Evolutionary conservation across 1,140 invertebrate species (phyloP).

Genomic region (Drosophila willistoni): DNA sequence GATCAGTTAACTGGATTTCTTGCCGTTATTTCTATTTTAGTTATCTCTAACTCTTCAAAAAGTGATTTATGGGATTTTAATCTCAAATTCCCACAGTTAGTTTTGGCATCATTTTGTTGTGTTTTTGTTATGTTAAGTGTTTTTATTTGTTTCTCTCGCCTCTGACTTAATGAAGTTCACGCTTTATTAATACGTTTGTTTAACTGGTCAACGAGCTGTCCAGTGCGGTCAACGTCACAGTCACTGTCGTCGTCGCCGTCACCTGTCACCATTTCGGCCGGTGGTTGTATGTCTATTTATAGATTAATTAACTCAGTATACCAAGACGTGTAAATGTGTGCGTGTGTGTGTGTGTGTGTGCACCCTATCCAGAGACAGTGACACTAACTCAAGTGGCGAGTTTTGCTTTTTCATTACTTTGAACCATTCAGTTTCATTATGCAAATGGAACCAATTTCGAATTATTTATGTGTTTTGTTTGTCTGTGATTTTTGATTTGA

Average conservation of each 20-base stretch:
- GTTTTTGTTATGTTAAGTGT: slow-evolving; percentile 50
- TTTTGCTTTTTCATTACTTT: neutral
- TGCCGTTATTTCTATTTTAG: slow-evolving; percentile 51
- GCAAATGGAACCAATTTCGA: neutral
- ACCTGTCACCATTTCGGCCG: slow-evolving; percentile 35
- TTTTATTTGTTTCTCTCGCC: slow-evolving; percentile 48
- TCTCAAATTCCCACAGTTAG: slow-evolving; percentile 45
- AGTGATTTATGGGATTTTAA: slow-evolving; percentile 62
- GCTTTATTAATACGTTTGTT: slow-evolving; percentile 54
- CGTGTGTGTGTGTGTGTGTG: neutral
- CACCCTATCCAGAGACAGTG: neutral
- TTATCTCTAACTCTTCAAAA: slow-evolving; percentile 25
- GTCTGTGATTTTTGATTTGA: neutral
- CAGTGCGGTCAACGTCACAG: slow-evolving; percentile 16
- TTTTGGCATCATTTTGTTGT: slow-evolving; percentile 20
- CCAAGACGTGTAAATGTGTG: neutral
- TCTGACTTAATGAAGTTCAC: slow-evolving; percentile 63
- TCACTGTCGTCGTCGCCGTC: slow-evolving; percentile 16
- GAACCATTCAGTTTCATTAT: slow-evolving; percentile 3
- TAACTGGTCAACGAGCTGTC: slow-evolving; percentile 38
- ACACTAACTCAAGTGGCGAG: neutral
- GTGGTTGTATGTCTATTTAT: slow-evolving; percentile 35
- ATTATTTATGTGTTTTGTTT: neutral
- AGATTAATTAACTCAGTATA: slow-evolving; percentile 19
- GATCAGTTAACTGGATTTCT: slow-evolving; percentile 28